Percentiles rank a stretch among this genome's conserved stretches.
Conservation (phyloP, 1,140 invertebrate species). For the Halictus rubicundus region DNA sequence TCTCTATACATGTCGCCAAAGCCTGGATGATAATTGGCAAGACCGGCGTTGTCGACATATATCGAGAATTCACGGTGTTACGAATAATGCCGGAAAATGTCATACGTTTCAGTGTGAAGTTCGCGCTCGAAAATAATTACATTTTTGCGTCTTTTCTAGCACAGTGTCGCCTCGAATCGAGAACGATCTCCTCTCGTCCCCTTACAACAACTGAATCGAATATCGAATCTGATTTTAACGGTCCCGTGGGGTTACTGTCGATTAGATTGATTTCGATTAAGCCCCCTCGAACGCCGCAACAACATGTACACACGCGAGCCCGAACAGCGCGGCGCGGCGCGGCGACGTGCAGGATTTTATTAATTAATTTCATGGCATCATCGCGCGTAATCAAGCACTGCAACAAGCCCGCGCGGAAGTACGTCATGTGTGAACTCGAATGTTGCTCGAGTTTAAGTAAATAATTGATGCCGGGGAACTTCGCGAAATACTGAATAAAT, state of each 20-base stretch:
- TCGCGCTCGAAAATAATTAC: too few relatives aligned
- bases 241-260: not conserved
- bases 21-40: too few relatives aligned
- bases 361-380: conserved; percentile 38
- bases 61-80: too few relatives aligned
- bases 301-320: not conserved
- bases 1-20: too few relatives aligned
- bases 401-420: not conserved
- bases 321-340: too few relatives aligned
- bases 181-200: not conserved
- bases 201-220: not conserved
- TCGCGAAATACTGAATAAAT: too few relatives aligned
- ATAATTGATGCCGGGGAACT: conserved; percentile 12
- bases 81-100: too few relatives aligned
- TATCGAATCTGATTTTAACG: conserved; percentile 10
- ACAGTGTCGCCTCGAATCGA: too few relatives aligned
- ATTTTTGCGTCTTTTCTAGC: not conserved
- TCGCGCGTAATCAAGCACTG: conserved; percentile 31
- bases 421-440: conserved; percentile 16
- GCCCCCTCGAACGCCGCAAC: not conserved
- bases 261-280: conserved; percentile 32
- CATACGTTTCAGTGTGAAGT: too few relatives aligned
- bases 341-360: conserved; percentile 16
- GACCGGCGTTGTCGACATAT: too few relatives aligned
- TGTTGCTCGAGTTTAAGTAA: conserved; percentile 15